Evolutionary conservation across 2,113 vertebrate species (phyloP), one percentile per base, ranked within the genome.

Genomic region (Eulemur rufifrons): DNA sequence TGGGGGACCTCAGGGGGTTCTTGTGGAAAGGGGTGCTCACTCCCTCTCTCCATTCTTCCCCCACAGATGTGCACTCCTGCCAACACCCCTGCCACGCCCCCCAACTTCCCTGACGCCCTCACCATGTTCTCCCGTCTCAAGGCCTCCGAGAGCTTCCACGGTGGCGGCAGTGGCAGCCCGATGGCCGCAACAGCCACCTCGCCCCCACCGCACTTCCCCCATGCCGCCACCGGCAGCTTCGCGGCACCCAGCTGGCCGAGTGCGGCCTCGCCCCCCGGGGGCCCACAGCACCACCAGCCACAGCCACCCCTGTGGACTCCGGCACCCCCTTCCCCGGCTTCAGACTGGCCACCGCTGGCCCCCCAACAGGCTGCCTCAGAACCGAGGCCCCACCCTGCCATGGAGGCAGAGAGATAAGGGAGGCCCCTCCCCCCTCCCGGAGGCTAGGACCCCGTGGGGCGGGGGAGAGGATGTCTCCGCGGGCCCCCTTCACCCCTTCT

Each of bases 321-420:
- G 32, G 99, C 99, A 95, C 97, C 99, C 3, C 97, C 99, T 37
- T 98, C 98, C 17, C 99, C 99, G 78, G 98, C 98, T 6, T 61
- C 99, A 4, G 99, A 99, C 98, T 99, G 99, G 99, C 99, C 99
- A 0, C 99, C 99, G 13, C 61, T 98, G 3, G 98, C 98, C 89
- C 99, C 99, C 61, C 99, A 98, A 89, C 99, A 99, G 97, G 98
- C 99, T 11, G 97, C 99, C n/a, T 93, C 99, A 1, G 99, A 99
- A 99, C 99, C 99, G 97, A 99, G 99, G 99, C 99, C 99, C 98
- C 99, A 99, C 39, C 99, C 99, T 77, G 99, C 99, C 94, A 99
- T 99, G 99, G 99, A 99, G 98, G 99, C 99, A 0, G 99, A 99
- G 98, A 99, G 99, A 99, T 99, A 99, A 99, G 99, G 98, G 97